Evolutionary conservation across 2,888 invertebrate genomes (phyloP), one percentile per base, ranked within the genome.

Genomic region (Torymus aiolomorphi): DNA sequence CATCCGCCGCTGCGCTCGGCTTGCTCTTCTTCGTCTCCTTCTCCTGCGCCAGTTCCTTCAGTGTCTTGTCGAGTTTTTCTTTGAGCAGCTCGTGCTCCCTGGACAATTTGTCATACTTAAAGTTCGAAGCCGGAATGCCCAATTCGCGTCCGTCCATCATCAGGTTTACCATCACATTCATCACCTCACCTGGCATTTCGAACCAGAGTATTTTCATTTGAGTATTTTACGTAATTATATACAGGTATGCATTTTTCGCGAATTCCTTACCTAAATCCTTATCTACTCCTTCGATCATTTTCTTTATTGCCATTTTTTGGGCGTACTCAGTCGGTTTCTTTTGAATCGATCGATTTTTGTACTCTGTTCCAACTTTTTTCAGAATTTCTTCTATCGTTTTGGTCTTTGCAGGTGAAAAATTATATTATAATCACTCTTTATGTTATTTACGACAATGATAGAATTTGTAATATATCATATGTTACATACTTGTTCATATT

Each of bases 271-370:
- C 94, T 83, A 97, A 95, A 92, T 98, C 97, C 87, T 93, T 95
- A 91, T 97, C 97, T 84, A 97, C 91, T 83, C 97, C 97, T 79
- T 95, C 95, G 2, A 97, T 94, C 94, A 96, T 96, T 86, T 94
- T 96, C 86, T 95, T 96, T 86, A 97, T 91, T 89, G 95, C 94
- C 67, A 94, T 88, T 90, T 95, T 95, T 1, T 95, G 94, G 49
- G 94, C 94, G 71, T 93, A 90, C 86, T 96, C 96, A 10, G 94
- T 94, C 11, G 94, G 92, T 86, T 94, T 95, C 87, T 95, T 95
- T 3, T 95, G 93, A 8, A 42, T 8, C n/a, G 93, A 93, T 84
- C 95, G 92, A 31, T 93, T 93, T 84, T 94, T 95, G 84, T 95
- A 93, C 51, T 93, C 93, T 84, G 92, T 93, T n/a, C 93, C 91